Conservation (phyloP, 2,888 invertebrate genomes). For the Petrophora chlorosata region DNA sequence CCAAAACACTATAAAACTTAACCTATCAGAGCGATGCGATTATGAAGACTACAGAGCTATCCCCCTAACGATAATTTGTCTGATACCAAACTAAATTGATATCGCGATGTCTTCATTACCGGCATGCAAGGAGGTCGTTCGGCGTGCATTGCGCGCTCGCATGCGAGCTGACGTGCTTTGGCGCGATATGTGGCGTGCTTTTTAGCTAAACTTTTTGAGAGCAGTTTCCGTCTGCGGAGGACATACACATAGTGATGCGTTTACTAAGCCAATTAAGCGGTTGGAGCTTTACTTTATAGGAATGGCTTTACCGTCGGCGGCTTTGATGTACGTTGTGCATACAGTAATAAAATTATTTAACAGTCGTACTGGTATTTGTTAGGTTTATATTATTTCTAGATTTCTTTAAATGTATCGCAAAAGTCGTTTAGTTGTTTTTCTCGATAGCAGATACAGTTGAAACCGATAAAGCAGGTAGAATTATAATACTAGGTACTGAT, state of each 20-base stretch:
- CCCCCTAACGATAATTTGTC: slow-evolving; percentile 7
- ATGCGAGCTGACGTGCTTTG: slow-evolving; percentile 17
- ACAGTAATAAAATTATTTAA: too few species aligned
- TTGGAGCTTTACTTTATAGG: too few species aligned
- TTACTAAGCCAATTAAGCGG: slow-evolving; percentile 18
- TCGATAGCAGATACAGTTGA: too few species aligned
- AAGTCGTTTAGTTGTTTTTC: too few species aligned
- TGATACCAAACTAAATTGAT: slow-evolving; percentile 38
- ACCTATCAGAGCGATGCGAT: not conserved
- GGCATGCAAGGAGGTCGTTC: slow-evolving; percentile 5
- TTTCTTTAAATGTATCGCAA: too few species aligned
- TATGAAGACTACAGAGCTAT: not conserved
- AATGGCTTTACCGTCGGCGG: too few species aligned
- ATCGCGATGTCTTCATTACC: slow-evolving; percentile 32
- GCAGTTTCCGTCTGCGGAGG: slow-evolving; percentile 5
- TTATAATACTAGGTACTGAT: too few species aligned
- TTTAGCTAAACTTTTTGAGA: slow-evolving; percentile 14
- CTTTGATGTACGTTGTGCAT: too few species aligned
- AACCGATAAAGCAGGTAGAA: too few species aligned
- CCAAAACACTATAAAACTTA: not conserved
- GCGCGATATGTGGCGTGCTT: slow-evolving; percentile 4
- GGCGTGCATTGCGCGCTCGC: slow-evolving; percentile 6
- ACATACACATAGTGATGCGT: slow-evolving; percentile 7
- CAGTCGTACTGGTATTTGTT: too few species aligned
- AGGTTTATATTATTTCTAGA: too few species aligned